Evolutionary conservation across 2,113 vertebrate species (phyloP), one percentile per base, ranked within the genome.

Genomic region (Archocentrus centrarchus): DNA sequence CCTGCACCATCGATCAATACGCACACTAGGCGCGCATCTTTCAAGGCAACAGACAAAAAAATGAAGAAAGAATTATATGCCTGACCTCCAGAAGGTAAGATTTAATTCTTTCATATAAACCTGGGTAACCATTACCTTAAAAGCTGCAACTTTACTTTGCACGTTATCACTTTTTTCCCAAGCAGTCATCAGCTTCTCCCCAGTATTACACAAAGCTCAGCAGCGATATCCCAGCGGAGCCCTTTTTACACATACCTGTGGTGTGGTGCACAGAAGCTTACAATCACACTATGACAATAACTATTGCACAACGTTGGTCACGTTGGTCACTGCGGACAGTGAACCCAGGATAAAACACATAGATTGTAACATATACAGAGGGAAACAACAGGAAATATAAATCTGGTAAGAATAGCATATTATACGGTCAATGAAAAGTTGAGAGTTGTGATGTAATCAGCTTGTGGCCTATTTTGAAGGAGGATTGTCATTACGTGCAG

Each of bases 191-290:
- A 50, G 27, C 59, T 62, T 70, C 84, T 64, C n/a, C 66, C 44
- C 27, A 35, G 30, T 5, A 4, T 84, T 10, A 62, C 53, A 70
- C 55, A 85, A 86, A 80, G 37, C 60, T 83, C 37, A 59, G 37
- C 80, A 81, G 47, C 24, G 66, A 83, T 57, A 82, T 70, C 17
- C 62, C 58, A 84, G 58, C 82, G 1, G 55, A 78, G 77, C 77
- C 79, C 62, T 86, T 44, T 37, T 55, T 75, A 87, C 80, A 92
- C 86, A 94, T 94, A 90, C 93, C 86, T 93, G 93, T 82, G 92
- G 91, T 90, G 44, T 82, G 75, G 58, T 55, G 75, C 30, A 2
- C 88, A 79, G 75, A 55, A 75, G 89, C 86, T 81, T 27, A 89
- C 66, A 86, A 79, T 88, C 80, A 70, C 78, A 44, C 84, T 77